phyloP scores from a whole-genome alignment of 2,888 invertebrate species.

The Yponomeuta malinellus region DNA sequence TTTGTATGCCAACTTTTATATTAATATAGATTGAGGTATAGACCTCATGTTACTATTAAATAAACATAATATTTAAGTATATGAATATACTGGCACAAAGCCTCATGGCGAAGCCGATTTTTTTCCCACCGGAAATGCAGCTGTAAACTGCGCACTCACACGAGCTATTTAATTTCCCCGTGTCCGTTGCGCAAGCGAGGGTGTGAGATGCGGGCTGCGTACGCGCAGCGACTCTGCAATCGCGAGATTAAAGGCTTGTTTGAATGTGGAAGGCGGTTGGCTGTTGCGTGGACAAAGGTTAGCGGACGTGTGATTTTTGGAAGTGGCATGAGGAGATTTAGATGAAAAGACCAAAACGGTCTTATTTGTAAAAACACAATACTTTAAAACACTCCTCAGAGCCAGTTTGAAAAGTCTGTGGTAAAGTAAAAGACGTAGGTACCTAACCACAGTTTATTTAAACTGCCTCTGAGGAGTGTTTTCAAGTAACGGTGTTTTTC shows the following conservation, averaged over 20 bases:
- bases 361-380: no score
- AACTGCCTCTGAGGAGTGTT: no score
- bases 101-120: neutral
- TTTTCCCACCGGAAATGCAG: constrained; percentile 25
- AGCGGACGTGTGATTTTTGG: no score
- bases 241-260: constrained; percentile 5
- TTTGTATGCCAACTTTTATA: no score
- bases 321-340: no score
- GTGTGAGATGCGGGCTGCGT: constrained; percentile 50
- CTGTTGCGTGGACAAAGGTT: neutral
- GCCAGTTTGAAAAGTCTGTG: no score
- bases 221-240: constrained; percentile 22
- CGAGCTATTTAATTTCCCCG: constrained; percentile 15
- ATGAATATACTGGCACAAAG: neutral
- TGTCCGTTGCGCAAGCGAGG: constrained; percentile 30
- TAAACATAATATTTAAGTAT: neutral
- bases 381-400: no score
- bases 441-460: no score
- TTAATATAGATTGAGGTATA: no score
- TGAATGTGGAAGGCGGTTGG: neutral
- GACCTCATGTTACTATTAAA: neutral
- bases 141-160: constrained; percentile 15
- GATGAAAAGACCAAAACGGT: no score
- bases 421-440: no score
- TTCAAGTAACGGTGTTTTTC: no score